phyloP scores from a whole-genome alignment of 92 coral and sea anemone species.

The Ricordea florida region DNA sequence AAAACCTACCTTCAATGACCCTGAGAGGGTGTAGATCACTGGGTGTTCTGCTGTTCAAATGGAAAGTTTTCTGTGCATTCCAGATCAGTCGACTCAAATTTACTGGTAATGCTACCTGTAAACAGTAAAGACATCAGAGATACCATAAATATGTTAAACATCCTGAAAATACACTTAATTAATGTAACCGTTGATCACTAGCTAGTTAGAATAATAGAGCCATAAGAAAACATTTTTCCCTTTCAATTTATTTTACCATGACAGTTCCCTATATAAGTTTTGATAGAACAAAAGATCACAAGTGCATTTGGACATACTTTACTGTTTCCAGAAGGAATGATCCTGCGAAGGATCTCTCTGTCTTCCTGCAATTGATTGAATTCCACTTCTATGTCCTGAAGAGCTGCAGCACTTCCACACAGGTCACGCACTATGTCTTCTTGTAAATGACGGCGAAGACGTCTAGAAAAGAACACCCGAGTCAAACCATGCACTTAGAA shows the following conservation, averaged over 20 bases:
- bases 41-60: slow-evolving; percentile 83
- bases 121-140: too few relatives aligned
- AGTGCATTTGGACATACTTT: slow-evolving; percentile 59
- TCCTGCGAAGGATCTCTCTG: slow-evolving; percentile 85
- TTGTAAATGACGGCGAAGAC: slow-evolving; percentile 84
- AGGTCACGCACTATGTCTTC: slow-evolving; percentile 95
- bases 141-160: not conserved
- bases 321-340: slow-evolving; percentile 93
- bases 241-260: too few relatives aligned
- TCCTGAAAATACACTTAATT: not conserved
- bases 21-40: slow-evolving; percentile 92
- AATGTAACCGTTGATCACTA: too few relatives aligned
- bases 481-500: too few relatives aligned
- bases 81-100: slow-evolving; percentile 94
- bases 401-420: slow-evolving; percentile 86
- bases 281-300: too few relatives aligned
- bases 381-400: slow-evolving; percentile 86
- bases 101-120: slow-evolving; percentile 96
- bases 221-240: too few relatives aligned
- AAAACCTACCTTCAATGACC: slow-evolving; percentile 97
- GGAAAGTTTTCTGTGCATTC: slow-evolving; percentile 99
- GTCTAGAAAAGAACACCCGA: slow-evolving; percentile 51
- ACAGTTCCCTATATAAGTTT: too few relatives aligned
- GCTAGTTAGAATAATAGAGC: too few relatives aligned
- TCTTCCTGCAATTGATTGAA: slow-evolving; percentile 80